Evolutionary conservation across 2,888 invertebrate genomes (phyloP), one percentile per base, ranked within the genome.

Genomic region (Hedya salicella): DNA sequence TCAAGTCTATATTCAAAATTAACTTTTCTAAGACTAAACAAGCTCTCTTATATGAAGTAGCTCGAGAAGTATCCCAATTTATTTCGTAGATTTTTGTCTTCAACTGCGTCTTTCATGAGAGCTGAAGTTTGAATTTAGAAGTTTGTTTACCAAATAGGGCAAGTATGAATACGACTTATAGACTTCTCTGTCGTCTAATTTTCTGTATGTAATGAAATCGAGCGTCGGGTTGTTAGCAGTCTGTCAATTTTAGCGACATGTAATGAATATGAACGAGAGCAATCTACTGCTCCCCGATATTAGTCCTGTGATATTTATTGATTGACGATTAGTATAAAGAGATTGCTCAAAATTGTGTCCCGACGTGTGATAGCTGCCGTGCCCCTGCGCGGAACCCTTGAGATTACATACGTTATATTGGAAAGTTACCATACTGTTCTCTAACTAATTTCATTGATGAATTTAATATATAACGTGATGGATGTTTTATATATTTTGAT

Each of bases 301-400:
- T 48, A 50, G 52, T 59, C 9, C 52, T 60, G 40, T 53, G 60
- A 60, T 40, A 52, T 64, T 46, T 8, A 48, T 46, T 56, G 60
- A 40, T 62, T 54, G 65, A 71, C 54, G 40, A 52, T 66, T 57
- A 68, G 68, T 68, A 59, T 68, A 70, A 72, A 70, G 63, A 68
- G 61, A 77, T 87, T 87, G 87, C 88, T 88, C 87, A 88, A 88
- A 86, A 82, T 81, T 83, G 70, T 78, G 76, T 75, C 76, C 73
- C 71, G 71, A 46, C 71, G 69, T 69, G 85, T 86, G 82, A 82
- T 85, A 83, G 73, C 74, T 67, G 69, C 70, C 14, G 13, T 9
- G 42, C 17, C 57, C 44, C 17, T 3, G 4, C 17, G 11, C 56
- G 42, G 44, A 17, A 17, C 8, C 14, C 40, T 40, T 64, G 69